A percentile compares a stretch with the other conserved stretches of the same genome.
These are phyloP conservation scores for Mimumesa dahlbomi DNA, from an alignment of 2,888 invertebrate genomes.

Conservation along the genomic window DNA sequence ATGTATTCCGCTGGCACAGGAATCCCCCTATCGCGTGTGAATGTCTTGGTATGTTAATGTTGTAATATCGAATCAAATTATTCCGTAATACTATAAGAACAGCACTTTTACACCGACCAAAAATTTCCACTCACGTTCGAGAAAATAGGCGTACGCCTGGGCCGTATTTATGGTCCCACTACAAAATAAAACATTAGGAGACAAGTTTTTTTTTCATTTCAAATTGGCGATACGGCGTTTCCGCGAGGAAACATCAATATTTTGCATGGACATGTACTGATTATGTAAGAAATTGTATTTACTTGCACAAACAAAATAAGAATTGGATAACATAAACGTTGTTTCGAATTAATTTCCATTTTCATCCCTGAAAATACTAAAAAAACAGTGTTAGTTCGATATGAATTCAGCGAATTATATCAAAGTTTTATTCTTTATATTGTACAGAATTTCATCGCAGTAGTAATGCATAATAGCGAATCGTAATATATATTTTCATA, in stretches of 20 bases:
- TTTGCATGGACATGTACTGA: constrained; percentile 51
- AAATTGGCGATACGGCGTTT: constrained; percentile 35
- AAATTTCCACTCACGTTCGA: constrained; percentile 4
- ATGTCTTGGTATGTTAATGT: constrained; percentile 32
- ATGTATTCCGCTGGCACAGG: constrained; percentile 1
- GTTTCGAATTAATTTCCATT: background rate
- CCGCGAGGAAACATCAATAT: constrained; percentile 34
- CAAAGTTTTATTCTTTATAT: constrained; percentile 50
- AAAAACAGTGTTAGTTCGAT: constrained; percentile 4
- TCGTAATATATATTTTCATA: constrained; percentile 28
- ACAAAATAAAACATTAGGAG: background rate
- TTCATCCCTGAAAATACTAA: background rate
- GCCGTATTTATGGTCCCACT: no score
- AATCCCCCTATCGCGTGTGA: constrained; percentile 23
- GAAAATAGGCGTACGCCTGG: background rate
- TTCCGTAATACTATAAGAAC: constrained; percentile 28
- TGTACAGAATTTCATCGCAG: constrained; percentile 39
- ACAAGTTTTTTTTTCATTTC: constrained; percentile 30
- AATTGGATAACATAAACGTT: constrained; percentile 40
- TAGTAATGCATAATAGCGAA: constrained; percentile 7
- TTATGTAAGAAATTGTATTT: constrained; percentile 56
- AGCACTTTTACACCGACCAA: constrained; percentile 41
- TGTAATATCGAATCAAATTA: constrained; percentile 27
- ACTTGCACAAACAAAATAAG: constrained; percentile 52
- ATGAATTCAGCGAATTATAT: constrained; percentile 31